Percentiles rank a stretch among this genome's conserved stretches.
These are phyloP conservation scores for Myotis lucifugus DNA, from an alignment of 2,113 vertebrate species.

Conservation along the genomic window DNA sequence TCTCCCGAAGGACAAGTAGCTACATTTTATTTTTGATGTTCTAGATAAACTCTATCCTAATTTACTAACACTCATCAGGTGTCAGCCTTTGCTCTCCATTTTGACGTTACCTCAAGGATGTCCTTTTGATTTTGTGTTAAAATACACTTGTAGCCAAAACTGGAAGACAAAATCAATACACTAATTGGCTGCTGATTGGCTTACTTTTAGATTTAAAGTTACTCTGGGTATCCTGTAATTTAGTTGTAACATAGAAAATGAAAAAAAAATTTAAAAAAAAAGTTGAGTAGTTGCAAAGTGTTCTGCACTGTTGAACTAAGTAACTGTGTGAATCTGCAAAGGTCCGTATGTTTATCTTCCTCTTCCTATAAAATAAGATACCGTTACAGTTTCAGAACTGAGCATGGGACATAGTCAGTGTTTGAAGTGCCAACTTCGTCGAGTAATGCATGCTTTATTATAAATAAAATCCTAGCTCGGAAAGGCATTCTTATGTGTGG, in stretches of 20 bases:
- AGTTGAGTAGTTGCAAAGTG: constrained; percentile 79
- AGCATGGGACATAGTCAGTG: constrained; percentile 79
- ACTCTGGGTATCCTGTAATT: constrained; percentile 80
- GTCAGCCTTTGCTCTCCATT: constrained; percentile 97
- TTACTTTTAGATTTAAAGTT: constrained; percentile 81
- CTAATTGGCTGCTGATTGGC: constrained; percentile 83
- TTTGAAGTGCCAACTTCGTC: constrained; percentile 84
- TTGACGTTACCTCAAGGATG: constrained; percentile 97
- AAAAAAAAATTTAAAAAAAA: constrained; percentile 69
- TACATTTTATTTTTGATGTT: constrained; percentile 90
- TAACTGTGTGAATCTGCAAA: constrained; percentile 78
- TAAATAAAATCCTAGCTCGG: constrained; percentile 80
- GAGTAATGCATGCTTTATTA: constrained; percentile 84
- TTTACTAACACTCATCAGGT: constrained; percentile 89
- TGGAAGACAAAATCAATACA: constrained; percentile 62
- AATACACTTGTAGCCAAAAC: constrained; percentile 77
- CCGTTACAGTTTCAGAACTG: constrained; percentile 80
- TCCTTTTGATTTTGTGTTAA: constrained; percentile 78
- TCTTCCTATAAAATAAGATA: constrained; percentile 83
- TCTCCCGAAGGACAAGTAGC: constrained; percentile 89
- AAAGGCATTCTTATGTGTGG: constrained; percentile 80
- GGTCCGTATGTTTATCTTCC: constrained; percentile 80
- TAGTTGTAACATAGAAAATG: constrained; percentile 84
- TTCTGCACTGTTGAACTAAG: constrained; percentile 81
- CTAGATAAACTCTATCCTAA: constrained; percentile 87